phyloP scores from a whole-genome alignment of 2,113 vertebrate genomes.

The Merops nubicus region DNA sequence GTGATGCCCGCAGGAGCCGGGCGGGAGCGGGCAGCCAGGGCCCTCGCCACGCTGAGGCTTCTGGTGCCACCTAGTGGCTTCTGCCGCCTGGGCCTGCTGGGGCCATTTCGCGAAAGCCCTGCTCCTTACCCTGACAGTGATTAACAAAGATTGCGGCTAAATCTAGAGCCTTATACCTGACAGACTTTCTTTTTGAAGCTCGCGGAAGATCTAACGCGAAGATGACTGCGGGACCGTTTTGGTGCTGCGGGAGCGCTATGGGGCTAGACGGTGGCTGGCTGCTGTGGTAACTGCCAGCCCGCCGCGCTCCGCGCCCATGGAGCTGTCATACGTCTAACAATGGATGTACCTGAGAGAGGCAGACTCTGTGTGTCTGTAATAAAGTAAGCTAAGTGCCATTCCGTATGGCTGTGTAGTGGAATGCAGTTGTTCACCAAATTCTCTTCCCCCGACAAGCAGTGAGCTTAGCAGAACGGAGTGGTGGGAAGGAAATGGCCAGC shows the following conservation, averaged over 20 bases:
- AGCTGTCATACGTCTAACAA: too few species aligned
- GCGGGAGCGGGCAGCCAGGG: fast-evolving
- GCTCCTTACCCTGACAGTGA: not conserved
- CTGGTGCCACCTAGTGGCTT: too few species aligned
- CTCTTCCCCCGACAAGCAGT: not conserved
- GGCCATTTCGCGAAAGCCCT: not conserved
- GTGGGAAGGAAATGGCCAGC: not conserved
- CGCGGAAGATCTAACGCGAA: not conserved
- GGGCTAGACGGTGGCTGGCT: not conserved
- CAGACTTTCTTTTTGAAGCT: not conserved
- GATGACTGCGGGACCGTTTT: not conserved
- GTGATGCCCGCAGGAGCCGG: not conserved
- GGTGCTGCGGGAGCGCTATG: not conserved
- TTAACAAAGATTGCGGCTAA: not conserved
- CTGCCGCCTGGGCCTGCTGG: too few species aligned
- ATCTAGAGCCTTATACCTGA: not conserved
- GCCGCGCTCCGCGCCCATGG: too few species aligned
- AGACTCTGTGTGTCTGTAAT: not conserved
- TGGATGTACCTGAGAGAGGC: not conserved
- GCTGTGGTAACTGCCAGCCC: too few species aligned
- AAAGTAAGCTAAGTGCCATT: not conserved
- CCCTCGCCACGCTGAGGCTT: too few species aligned
- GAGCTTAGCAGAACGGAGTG: not conserved
- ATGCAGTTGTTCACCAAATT: not conserved
- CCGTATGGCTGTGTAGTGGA: not conserved